These are phyloP conservation scores for Stenoptilia bipunctidactyla DNA, from an alignment of 2,888 invertebrate species.

Conservation along the genomic window DNA sequence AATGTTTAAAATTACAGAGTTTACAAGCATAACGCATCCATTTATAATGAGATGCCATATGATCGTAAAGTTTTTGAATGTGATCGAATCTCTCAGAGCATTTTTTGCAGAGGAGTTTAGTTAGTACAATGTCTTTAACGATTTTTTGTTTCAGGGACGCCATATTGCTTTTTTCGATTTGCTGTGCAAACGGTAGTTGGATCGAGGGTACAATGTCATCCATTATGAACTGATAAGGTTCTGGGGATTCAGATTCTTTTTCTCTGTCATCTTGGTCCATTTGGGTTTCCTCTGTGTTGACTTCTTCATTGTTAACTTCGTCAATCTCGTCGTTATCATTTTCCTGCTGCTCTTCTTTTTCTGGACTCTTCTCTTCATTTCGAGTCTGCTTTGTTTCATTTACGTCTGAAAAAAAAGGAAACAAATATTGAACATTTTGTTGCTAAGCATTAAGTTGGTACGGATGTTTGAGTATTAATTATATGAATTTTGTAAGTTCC, in stretches of 20 bases:
- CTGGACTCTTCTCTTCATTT: too few relatives aligned
- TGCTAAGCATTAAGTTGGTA: too few relatives aligned
- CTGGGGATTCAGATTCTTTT: constrained; percentile 26
- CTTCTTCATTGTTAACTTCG: background rate
- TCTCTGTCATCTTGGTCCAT: constrained; percentile 24
- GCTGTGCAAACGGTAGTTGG: constrained; percentile 41
- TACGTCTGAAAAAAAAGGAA: too few relatives aligned
- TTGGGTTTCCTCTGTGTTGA: background rate
- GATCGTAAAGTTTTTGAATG: constrained; percentile 65
- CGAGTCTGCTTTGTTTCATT: too few relatives aligned
- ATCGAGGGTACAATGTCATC: constrained; percentile 19
- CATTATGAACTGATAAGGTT: constrained; percentile 17
- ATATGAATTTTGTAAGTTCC: too few relatives aligned
- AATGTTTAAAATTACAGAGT: constrained; percentile 78
- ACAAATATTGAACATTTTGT: too few relatives aligned
- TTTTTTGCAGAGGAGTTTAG: constrained; percentile 57
- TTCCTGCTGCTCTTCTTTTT: too few relatives aligned
- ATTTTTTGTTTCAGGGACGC: constrained; percentile 45
- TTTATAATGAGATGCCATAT: constrained; percentile 76
- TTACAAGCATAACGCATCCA: constrained; percentile 84
- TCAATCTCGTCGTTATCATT: too few relatives aligned
- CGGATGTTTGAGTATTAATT: too few relatives aligned
- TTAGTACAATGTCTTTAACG: constrained; percentile 43
- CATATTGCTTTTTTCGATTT: constrained; percentile 49
- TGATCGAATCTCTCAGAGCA: constrained; percentile 63